Percentiles rank a stretch among this genome's conserved stretches.
Evolutionary conservation across 2,888 invertebrate genomes (phyloP).

Genomic region (Aleiodes leptofemur): DNA sequence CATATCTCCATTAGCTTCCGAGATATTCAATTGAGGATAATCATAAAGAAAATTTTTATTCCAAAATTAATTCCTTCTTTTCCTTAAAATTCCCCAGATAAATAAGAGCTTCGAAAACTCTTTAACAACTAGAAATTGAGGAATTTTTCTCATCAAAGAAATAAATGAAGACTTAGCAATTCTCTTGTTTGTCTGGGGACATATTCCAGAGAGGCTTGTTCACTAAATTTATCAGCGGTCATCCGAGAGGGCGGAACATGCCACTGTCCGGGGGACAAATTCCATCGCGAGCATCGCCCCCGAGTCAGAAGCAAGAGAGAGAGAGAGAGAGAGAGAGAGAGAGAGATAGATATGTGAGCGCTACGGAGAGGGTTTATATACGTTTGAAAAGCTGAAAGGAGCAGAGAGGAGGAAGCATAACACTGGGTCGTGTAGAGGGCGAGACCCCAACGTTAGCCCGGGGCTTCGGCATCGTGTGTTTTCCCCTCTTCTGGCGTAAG

Average conservation of each 20-base stretch:
- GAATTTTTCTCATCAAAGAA: neutral
- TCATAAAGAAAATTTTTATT: too few species aligned
- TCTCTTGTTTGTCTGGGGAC: neutral
- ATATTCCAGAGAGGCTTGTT: slow-evolving; percentile 15
- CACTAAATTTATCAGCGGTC: slow-evolving; percentile 75
- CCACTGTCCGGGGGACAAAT: slow-evolving; percentile 68
- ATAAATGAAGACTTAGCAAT: slow-evolving; percentile 12
- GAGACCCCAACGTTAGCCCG: slow-evolving; percentile 5
- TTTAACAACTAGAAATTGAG: too few species aligned
- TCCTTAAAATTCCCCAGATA: too few species aligned
- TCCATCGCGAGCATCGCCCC: slow-evolving; percentile 71
- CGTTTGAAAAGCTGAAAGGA: slow-evolving; percentile 23
- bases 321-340: slow-evolving; percentile 23
- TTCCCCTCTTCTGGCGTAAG: slow-evolving; percentile 65
- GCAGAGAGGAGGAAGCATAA: slow-evolving; percentile 49
- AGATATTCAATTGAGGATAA: too few species aligned
- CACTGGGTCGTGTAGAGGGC: slow-evolving; percentile 20
- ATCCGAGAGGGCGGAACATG: slow-evolving; percentile 71
- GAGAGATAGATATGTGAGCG: slow-evolving; percentile 11
- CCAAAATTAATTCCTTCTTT: too few species aligned
- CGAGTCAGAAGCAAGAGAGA: slow-evolving; percentile 42
- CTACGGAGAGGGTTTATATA: slow-evolving; percentile 36
- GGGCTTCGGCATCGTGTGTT: slow-evolving; percentile 19
- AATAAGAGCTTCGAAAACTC: too few species aligned
- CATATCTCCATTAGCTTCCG: too few species aligned